Base-by-base conservation (phyloP, 2,113 vertebrate species). In the Nothoprocta perdicaria region DNA sequence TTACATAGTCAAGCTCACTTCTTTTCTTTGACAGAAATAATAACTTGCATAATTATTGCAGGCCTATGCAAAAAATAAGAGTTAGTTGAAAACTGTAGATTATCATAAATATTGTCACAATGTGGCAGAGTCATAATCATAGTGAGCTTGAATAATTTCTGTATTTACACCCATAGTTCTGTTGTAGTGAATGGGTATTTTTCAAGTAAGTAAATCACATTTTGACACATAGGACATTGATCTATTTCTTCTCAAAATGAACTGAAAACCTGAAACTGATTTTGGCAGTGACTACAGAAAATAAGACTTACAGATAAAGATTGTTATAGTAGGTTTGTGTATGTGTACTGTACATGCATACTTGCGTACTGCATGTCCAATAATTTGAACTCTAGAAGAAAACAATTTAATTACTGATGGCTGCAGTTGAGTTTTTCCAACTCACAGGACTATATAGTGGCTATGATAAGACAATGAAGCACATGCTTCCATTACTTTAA, bases 381-480 rank as follows among this genome's bases (percentile, higher is more conserved):
- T 29, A 41, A 53, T 84, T 80, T 86, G 12, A 26, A 65, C 41
- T 87, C 82, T 40, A 80, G 58, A 79, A 72, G 3, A 40, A 81
- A 91, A 35, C 0, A 4, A 50, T 61, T 40, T 50, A 23, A 22
- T 13, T 85, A n/a, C 27, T 9, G 46, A 2, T 62, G 17, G 8
- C 16, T 21, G 0, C 22, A 80, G 41, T 21, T 0, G 0, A n/a
- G 12, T 48, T 75, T 11, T 78, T 22, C 16, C 3, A 68, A 16
- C 0, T 91, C 14, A 68, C 24, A 41, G 62, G 4, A 83, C 6
- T 84, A 92, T 94, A 94, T 53, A 93, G 74, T 89, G 35, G 60
- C 41, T 91, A 93, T 89, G 22, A 93, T 77, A 87, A 92, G 55
- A 26, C 43, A 85, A n/a, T 77, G 62, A 80, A 94, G 80, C 90